Evolutionary conservation across 2,797 vertebrate species (phyloP), one percentile per base, ranked within the genome.

Genomic region (Urocyon cinereoargenteus): DNA sequence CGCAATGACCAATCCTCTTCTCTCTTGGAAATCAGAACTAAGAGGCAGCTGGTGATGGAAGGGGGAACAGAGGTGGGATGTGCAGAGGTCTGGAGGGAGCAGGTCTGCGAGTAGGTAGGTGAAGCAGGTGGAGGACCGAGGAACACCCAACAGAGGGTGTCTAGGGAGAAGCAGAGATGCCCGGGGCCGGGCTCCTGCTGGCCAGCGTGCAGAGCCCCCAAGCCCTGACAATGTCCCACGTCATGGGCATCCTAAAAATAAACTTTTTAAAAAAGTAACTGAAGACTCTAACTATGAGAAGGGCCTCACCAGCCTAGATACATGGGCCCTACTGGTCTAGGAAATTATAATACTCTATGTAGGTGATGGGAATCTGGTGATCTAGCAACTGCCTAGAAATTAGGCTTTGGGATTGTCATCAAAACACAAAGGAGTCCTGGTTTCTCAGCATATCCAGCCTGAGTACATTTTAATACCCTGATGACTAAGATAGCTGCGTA

Each of bases 131-230:
- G n/a, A 34, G 26, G n/a, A 64, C 36, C 3, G 53, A 6, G 12
- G 22, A 40, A 6, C 2, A 3, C 21, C 45, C 21, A 9, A 19
- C 0, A 9, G 28, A 61, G 34, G 28, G 53, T 6, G 31, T 40
- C 57, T 21, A 14, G 34, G 61, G 15, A 10, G 57, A 11, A 31
- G 49, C 24, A 53, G 66, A 12, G 34, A 21, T 21, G 11, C 73
- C 1, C 7, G 28, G 36, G 31, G n/a, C 2, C 0, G 1, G 83
- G 19, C 31, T 8, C 83, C 45, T 12, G 6, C 49, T 0, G 0
- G 61, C 31, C 53, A 5, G 31, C 34, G 2, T 1, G 6, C n/a
- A 22, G 34, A 22, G 5, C 26, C 57, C 6, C 1, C 22, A n/a
- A 7, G 0, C 51, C 24, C 34, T 1, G 3, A 4, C 6, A 21